Evolutionary conservation across 2,113 vertebrate species (phyloP), one percentile per base, ranked within the genome.

Genomic region (Tauraco erythrolophus): DNA sequence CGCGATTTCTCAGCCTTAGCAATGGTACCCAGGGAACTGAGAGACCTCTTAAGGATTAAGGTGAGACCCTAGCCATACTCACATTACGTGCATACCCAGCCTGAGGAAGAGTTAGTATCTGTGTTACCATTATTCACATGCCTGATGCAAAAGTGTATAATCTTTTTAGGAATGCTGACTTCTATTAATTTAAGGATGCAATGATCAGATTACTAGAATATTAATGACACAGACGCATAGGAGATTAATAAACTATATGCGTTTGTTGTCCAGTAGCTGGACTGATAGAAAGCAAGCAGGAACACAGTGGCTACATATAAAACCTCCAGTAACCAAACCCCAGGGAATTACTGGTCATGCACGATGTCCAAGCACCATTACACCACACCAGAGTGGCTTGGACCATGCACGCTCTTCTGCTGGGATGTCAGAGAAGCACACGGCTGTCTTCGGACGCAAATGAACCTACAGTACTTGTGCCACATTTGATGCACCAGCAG

Each of bases 161-260:
- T 71, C 80, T 56, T 82, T 87, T 91, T 68, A 93, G 61, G 61
- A 93, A 93, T 65, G 53, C 41, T 88, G 84, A 64, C 45, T 70
- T 84, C 80, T 94, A 79, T 92, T 96, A 88, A 96, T 96, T 94
- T 84, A 79, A 64, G 37, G 68, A 48, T 70, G 76, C 33, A 45
- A 30, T 19, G 37, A 94, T 91, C 37, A 58, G 62, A 84, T 92
- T 90, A 88, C 69, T 83, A 48, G 41, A 90, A 65, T 90, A 93
- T 88, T 86, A 84, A 94, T 76, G n/a, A 28, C 54, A 70, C 15
- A 43, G 71, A 60, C 65, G 33, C 31, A 7, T 13, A 46, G 75
- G 76, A 88, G 75, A 91, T 88, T 91, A 77, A 89, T 43, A 60
- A 86, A 84, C 28, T 69, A 4, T 27, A 19, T 4, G 25, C 39